These are phyloP conservation scores for Poeciliopsis retropinna DNA, from an alignment of 2,113 vertebrate species.

Conservation along the genomic window DNA sequence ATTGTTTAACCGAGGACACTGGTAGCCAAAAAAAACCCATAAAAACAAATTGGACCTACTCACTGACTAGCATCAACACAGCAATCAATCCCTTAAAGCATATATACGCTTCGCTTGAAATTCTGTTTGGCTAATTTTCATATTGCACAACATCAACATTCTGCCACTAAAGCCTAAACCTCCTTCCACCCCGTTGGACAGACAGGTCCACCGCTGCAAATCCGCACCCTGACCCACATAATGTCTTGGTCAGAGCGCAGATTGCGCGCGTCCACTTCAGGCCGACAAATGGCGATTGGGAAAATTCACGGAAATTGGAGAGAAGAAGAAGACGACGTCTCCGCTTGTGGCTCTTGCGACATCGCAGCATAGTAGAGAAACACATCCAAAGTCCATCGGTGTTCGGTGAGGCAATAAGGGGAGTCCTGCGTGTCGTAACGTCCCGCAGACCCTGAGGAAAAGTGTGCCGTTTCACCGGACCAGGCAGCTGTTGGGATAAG, in stretches of 20 bases:
- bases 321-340: constrained; percentile 13
- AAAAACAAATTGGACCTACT: constrained; percentile 17
- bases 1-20: constrained; percentile 51
- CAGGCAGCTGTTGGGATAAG: constrained; percentile 54
- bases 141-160: constrained; percentile 63
- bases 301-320: constrained; percentile 49
- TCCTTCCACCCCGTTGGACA: constrained; percentile 9
- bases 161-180: constrained; percentile 12
- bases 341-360: constrained; percentile 49
- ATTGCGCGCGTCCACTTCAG: constrained; percentile 19
- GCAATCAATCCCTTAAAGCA: constrained; percentile 69
- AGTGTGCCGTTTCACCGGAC: constrained; percentile 41
- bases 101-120: constrained; percentile 38
- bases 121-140: constrained; percentile 55
- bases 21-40: constrained; percentile 31
- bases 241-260: constrained; percentile 24
- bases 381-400: constrained; percentile 20
- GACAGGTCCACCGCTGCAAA: constrained; percentile 31
- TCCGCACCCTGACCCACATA: constrained; percentile 25
- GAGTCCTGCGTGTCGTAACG: constrained; percentile 35
- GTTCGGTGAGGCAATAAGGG: constrained; percentile 41
- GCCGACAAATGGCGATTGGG: constrained; percentile 42
- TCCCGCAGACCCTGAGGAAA: constrained; percentile 69
- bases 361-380: constrained; percentile 6
- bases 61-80: constrained; percentile 48